A percentile compares a stretch with the other conserved stretches of the same genome.
phyloP scores from a whole-genome alignment of 1,140 invertebrate species.

The Pollicipes pollicipes region DNA sequence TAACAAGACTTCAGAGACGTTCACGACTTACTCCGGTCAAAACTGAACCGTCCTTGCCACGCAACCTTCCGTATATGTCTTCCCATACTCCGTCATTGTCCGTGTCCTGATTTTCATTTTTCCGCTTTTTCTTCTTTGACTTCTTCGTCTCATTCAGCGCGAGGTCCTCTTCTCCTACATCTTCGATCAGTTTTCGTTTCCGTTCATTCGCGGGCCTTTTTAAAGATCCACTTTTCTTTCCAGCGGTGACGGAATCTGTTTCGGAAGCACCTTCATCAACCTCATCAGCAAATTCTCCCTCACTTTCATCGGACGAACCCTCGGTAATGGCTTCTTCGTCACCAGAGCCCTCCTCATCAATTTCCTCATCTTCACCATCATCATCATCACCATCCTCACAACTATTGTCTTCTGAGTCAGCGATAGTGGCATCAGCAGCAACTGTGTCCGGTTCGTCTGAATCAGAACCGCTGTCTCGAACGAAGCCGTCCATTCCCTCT shows the following conservation, averaged over 20 bases:
- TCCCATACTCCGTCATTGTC: slow-evolving; percentile 1
- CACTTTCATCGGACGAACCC: no score
- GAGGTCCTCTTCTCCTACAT: neutral
- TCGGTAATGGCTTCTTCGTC: no score
- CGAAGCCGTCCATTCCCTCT: no score
- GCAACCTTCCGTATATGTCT: slow-evolving; percentile 14
- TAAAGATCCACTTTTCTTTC: no score
- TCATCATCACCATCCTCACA: neutral
- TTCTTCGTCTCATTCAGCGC: neutral
- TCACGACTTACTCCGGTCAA: neutral
- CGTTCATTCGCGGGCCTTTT: neutral
- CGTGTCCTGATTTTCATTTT: neutral
- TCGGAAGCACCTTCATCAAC: neutral
- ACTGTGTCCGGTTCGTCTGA: no score
- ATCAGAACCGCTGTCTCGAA: no score
- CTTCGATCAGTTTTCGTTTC: neutral
- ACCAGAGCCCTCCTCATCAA: neutral
- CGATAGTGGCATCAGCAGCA: no score
- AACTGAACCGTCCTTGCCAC: slow-evolving; percentile 10
- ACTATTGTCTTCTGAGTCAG: no score
- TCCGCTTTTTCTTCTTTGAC: neutral
- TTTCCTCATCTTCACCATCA: neutral
- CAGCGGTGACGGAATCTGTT: neutral
- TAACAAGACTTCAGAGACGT: neutral
- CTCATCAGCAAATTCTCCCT: no score